Percentiles rank a stretch among this genome's conserved stretches.
These are phyloP conservation scores for Drosophila antonietae DNA, from an alignment of 2,888 invertebrate genomes.

Conservation along the genomic window DNA sequence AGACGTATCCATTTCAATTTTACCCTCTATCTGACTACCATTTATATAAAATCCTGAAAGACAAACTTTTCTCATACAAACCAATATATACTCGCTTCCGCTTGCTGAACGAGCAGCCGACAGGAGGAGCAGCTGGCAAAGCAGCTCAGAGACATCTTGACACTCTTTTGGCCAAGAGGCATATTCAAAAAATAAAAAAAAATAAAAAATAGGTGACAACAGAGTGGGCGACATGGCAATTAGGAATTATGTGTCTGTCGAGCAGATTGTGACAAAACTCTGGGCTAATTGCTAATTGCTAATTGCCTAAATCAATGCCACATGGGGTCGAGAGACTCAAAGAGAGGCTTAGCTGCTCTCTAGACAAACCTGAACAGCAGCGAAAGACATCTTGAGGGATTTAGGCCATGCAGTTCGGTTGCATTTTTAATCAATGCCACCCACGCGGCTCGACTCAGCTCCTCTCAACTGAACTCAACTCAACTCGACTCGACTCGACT, in stretches of 20 bases:
- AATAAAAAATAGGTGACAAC: slow-evolving; percentile 7
- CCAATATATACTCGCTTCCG: neutral
- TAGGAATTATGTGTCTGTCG: slow-evolving; percentile 5
- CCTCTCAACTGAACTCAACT: neutral
- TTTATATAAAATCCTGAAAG: too few relatives aligned
- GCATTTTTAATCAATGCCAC: slow-evolving; percentile 71
- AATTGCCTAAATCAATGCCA: slow-evolving; percentile 74
- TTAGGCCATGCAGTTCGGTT: slow-evolving; percentile 56
- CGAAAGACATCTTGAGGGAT: slow-evolving; percentile 20
- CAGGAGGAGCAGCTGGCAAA: slow-evolving; percentile 22
- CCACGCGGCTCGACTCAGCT: neutral
- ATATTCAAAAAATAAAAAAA: slow-evolving; percentile 23
- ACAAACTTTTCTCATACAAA: too few relatives aligned
- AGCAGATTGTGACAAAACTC: slow-evolving; percentile 26
- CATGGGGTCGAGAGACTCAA: neutral
- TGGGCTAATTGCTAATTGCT: slow-evolving; percentile 63
- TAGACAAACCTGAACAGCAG: neutral
- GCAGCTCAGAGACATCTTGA: slow-evolving; percentile 1
- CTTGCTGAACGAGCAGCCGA: neutral
- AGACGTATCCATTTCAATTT: too few relatives aligned
- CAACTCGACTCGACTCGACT: neutral
- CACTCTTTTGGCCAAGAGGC: slow-evolving; percentile 2
- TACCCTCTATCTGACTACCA: too few relatives aligned
- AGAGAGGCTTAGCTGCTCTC: neutral
- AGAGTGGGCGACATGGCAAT: slow-evolving; percentile 21